phyloP scores from a whole-genome alignment of 2,797 vertebrate genomes.

The Alfaro cultratus region DNA sequence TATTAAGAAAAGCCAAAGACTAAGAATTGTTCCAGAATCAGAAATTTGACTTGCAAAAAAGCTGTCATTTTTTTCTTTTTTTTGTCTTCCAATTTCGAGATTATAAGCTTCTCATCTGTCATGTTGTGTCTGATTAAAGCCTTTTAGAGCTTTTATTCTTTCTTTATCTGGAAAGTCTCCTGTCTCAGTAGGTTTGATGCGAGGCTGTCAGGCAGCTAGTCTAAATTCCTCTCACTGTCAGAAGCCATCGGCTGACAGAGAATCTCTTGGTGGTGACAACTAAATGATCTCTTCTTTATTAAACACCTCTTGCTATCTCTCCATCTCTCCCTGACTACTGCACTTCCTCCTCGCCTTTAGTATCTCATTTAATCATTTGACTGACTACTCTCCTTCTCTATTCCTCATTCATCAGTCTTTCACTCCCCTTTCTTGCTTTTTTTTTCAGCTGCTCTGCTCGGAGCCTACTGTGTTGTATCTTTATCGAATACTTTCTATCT shows the following conservation, averaged over 20 bases:
- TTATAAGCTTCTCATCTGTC: conserved; percentile 59
- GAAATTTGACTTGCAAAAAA: conserved; percentile 12
- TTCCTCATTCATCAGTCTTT: conserved; percentile 53
- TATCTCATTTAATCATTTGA: conserved; percentile 73
- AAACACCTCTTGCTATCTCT: conserved; percentile 81
- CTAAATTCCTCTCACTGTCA: conserved; percentile 65
- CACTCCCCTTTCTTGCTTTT: conserved; percentile 13
- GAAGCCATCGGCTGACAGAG: conserved; percentile 73
- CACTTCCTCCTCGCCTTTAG: conserved; percentile 67
- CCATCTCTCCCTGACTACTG: conserved; percentile 61
- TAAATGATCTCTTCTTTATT: conserved; percentile 86
- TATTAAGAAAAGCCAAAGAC: conserved; percentile 35
- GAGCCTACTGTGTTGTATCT: conserved; percentile 39
- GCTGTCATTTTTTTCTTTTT: conserved; percentile 25
- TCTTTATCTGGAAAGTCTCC: conserved; percentile 58
- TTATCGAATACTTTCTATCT: conserved; percentile 35
- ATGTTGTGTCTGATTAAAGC: conserved; percentile 62
- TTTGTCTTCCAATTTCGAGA: conserved; percentile 45
- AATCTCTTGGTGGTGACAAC: conserved; percentile 78
- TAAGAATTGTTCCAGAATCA: conserved; percentile 20
- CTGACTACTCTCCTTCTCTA: conserved; percentile 65
- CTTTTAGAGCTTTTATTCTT: conserved; percentile 56
- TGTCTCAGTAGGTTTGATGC: conserved; percentile 68
- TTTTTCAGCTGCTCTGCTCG: conserved; percentile 10
- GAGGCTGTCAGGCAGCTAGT: conserved; percentile 69